Conservation (phyloP, 2,113 vertebrate species). For the Rhabdomys dilectus region DNA sequence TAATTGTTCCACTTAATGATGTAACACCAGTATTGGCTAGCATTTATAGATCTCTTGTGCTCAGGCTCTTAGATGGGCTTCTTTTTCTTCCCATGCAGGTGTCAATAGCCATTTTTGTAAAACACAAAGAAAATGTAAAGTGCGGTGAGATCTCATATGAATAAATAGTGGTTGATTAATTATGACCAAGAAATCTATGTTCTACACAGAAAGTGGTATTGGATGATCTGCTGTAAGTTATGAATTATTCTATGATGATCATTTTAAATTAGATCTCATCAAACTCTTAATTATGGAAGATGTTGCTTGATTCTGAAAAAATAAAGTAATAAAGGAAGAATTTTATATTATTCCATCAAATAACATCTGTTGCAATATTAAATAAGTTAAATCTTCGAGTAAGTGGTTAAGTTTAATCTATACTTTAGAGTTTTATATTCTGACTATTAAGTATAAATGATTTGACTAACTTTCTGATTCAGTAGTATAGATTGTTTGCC, state of each 20-base stretch:
- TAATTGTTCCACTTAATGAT: slow-evolving; percentile 64
- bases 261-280: neutral
- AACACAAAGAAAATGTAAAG: slow-evolving; percentile 49
- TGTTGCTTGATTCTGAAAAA: neutral
- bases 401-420: slow-evolving; percentile 13
- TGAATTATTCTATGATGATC: neutral
- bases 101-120: slow-evolving; percentile 6
- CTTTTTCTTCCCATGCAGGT: neutral
- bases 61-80: slow-evolving; percentile 53
- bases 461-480: neutral
- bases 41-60: slow-evolving; percentile 56
- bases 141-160: neutral
- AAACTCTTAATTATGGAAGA: neutral
- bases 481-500: neutral
- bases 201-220: neutral
- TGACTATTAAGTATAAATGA: neutral
- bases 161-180: slow-evolving; percentile 36
- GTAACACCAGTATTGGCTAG: slow-evolving; percentile 54
- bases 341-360: neutral
- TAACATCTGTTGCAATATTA: neutral
- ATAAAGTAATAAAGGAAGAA: neutral
- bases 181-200: neutral
- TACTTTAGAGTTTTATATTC: neutral
- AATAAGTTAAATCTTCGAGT: neutral
- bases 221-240: slow-evolving; percentile 1